Evolutionary conservation across 2,113 vertebrate species (phyloP).

Genomic region (Protomyctophum bolini): DNA sequence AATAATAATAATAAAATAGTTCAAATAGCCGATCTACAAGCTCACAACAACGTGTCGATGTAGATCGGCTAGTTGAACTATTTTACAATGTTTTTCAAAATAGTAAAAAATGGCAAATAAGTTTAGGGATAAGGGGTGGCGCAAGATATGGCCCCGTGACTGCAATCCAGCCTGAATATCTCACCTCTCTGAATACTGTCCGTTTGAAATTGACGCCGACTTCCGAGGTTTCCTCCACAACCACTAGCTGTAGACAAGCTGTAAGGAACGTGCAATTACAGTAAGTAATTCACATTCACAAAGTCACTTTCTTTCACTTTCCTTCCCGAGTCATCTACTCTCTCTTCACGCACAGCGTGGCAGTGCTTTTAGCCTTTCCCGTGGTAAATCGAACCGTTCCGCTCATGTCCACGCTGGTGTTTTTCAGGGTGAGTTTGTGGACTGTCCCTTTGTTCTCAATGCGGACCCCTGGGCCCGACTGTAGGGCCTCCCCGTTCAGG

Average conservation of each 20-base stretch:
- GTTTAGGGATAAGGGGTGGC: neutral
- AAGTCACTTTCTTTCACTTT: neutral
- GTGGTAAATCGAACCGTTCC: slow-evolving; percentile 76
- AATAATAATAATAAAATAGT: no score
- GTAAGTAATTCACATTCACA: neutral
- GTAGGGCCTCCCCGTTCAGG: slow-evolving; percentile 75
- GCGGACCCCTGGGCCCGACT: slow-evolving; percentile 50
- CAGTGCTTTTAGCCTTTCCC: slow-evolving; percentile 78
- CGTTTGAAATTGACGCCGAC: slow-evolving; percentile 5
- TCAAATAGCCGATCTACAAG: no score
- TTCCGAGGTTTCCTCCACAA: neutral
- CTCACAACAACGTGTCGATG: no score
- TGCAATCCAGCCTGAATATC: neutral
- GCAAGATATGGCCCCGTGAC: neutral
- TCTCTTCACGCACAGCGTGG: slow-evolving; percentile 58
- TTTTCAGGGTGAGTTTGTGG: slow-evolving; percentile 75
- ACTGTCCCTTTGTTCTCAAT: slow-evolving; percentile 72
- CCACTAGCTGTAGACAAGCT: neutral
- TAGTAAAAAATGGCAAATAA: slow-evolving; percentile 19
- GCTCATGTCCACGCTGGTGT: slow-evolving; percentile 71
- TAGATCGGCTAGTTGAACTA: no score
- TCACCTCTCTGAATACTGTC: neutral
- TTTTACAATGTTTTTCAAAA: no score
- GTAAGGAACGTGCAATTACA: neutral
- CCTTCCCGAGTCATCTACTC: slow-evolving; percentile 12